Evolutionary conservation across 1,140 invertebrate species (phyloP).

Genomic region (Drosophila virilis): DNA sequence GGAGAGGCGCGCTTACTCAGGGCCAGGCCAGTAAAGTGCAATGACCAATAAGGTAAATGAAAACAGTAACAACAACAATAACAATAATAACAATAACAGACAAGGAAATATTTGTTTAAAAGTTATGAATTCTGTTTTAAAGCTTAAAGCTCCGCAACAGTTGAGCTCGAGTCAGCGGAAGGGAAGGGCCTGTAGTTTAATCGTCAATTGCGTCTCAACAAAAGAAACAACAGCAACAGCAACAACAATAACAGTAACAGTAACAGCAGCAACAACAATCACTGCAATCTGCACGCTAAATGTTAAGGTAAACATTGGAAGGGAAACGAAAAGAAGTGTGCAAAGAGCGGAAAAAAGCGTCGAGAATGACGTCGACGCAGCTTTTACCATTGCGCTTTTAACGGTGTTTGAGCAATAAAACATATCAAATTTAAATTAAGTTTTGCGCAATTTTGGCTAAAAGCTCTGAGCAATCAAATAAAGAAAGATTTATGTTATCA

Average conservation of each 20-base stretch:
- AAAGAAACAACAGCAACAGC: conserved; percentile 9
- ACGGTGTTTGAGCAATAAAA: neutral
- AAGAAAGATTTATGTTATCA: neutral
- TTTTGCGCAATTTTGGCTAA: neutral
- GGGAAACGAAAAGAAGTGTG: conserved; percentile 8
- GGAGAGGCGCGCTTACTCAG: conserved; percentile 2
- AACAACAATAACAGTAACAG: conserved; percentile 8
- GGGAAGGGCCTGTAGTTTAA: neutral
- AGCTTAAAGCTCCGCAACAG: conserved; percentile 15
- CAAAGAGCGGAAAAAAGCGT: neutral
- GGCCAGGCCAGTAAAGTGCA: conserved; percentile 26
- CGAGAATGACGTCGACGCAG: conserved; percentile 10
- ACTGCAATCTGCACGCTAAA: conserved; percentile 40
- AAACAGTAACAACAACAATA: conserved; percentile 15
- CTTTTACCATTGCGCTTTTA: neutral
- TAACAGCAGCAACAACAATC: conserved; percentile 10
- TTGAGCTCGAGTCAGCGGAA: neutral
- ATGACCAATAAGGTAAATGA: conserved; percentile 32
- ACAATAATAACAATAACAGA: conserved; percentile 12
- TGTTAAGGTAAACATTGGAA: conserved; percentile 43
- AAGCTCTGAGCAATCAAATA: neutral
- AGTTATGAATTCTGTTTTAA: conserved; percentile 7
- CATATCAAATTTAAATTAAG: neutral
- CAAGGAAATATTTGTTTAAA: conserved; percentile 12
- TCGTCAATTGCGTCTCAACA: conserved; percentile 30